Evolutionary conservation across 2,113 vertebrate genomes (phyloP).

Genomic region (Prietella phreatophila): DNA sequence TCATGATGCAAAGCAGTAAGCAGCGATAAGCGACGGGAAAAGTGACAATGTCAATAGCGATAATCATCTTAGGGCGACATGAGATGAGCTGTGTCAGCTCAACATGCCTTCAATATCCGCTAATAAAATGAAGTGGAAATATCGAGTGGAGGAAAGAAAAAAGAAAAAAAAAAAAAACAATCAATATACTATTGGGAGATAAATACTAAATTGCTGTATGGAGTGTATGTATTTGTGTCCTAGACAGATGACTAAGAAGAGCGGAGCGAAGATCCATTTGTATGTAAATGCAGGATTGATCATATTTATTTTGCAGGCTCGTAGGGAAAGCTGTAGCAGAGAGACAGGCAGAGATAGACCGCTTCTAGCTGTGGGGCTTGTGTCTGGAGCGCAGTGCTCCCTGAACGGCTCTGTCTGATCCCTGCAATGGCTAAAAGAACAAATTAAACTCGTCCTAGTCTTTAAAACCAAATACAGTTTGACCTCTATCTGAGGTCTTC

Average conservation of each 20-base stretch:
- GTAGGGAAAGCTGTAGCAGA: slow-evolving; percentile 43
- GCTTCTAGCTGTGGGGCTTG: slow-evolving; percentile 16
- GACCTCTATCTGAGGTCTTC: background rate
- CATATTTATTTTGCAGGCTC: slow-evolving; percentile 75
- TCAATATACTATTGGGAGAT: slow-evolving; percentile 74
- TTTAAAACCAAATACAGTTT: slow-evolving; percentile 32
- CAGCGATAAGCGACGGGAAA: slow-evolving; percentile 79
- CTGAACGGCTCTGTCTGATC: slow-evolving; percentile 5
- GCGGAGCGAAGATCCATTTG: slow-evolving; percentile 72
- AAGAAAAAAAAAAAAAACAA: slow-evolving; percentile 71
- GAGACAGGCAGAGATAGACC: slow-evolving; percentile 19
- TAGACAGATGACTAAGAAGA: slow-evolving; percentile 71
- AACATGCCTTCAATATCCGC: slow-evolving; percentile 73
- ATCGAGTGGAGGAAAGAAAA: slow-evolving; percentile 4
- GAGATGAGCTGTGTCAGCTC: slow-evolving; percentile 79
- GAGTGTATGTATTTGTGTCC: slow-evolving; percentile 66
- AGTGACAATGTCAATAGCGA: slow-evolving; percentile 85
- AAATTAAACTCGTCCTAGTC: slow-evolving; percentile 4
- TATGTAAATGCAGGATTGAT: slow-evolving; percentile 80
- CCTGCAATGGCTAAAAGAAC: background rate
- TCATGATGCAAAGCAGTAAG: slow-evolving; percentile 65
- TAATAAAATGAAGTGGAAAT: slow-evolving; percentile 74
- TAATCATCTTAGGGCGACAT: slow-evolving; percentile 77
- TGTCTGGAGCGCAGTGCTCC: background rate
- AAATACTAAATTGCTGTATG: slow-evolving; percentile 70